Evolutionary conservation across 2,797 vertebrate genomes (phyloP).

Genomic region (Myiotriccus ornatus): DNA sequence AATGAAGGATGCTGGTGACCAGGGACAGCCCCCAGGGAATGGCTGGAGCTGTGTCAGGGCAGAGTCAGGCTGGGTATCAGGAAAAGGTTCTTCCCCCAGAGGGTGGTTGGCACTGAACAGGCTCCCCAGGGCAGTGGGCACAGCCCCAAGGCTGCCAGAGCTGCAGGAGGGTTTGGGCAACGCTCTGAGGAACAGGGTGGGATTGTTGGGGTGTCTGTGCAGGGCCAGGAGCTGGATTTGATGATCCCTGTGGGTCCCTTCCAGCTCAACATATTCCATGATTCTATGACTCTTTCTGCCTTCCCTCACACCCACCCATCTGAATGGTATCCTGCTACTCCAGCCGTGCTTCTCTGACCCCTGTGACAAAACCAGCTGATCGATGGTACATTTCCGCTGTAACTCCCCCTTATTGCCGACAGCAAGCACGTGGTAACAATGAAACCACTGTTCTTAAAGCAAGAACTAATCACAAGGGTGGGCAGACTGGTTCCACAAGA

Average conservation of each 20-base stretch:
- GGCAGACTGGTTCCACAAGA: background rate
- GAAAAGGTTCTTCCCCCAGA: background rate
- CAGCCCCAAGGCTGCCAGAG: background rate
- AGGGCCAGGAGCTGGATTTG: accelerated
- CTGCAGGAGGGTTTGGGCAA: accelerated
- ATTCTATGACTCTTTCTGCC: background rate
- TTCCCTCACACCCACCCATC: background rate
- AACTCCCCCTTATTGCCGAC: background rate
- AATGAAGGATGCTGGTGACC: background rate
- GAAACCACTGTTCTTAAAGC: background rate
- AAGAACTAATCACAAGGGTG: background rate
- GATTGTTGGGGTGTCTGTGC: background rate
- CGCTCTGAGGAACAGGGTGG: accelerated
- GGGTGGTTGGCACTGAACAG: background rate
- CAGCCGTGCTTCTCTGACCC: background rate
- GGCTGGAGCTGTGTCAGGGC: accelerated
- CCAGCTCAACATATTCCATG: background rate
- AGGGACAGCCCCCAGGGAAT: accelerated
- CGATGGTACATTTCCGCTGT: background rate
- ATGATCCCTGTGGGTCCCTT: background rate
- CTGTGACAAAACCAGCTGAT: background rate
- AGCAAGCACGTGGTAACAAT: background rate
- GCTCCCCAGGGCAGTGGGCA: background rate
- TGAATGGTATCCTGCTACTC: background rate
- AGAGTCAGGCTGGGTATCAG: accelerated